Percentiles rank a stretch among this genome's conserved stretches.
Evolutionary conservation across 2,113 vertebrate species (phyloP).

Genomic region (Lampris megalopsis): DNA sequence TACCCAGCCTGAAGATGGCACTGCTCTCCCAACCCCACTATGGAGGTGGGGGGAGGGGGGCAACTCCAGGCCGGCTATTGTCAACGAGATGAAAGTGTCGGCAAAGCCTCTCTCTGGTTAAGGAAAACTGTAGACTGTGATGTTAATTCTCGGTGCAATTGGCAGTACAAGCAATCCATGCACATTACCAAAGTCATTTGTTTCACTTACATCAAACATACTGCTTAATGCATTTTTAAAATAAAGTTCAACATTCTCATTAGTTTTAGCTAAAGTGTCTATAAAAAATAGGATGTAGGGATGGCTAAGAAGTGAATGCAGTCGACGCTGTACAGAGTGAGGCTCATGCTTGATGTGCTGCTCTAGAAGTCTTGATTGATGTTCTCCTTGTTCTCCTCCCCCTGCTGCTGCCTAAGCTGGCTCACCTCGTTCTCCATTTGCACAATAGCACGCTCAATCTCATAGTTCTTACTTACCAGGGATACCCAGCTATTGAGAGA

Average conservation of each 20-base stretch:
- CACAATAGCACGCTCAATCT: conserved; percentile 96
- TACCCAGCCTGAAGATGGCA: too few relatives aligned
- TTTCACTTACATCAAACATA: neutral
- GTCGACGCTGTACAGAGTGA: neutral
- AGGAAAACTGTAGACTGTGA: too few relatives aligned
- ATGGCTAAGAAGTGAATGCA: neutral
- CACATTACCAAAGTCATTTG: neutral
- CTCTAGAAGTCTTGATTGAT: conserved; percentile 93
- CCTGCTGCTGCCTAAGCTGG: conserved; percentile 92
- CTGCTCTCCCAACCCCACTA: too few relatives aligned
- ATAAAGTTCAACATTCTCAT: neutral
- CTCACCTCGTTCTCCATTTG: conserved; percentile 94
- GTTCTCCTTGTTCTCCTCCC: conserved; percentile 98
- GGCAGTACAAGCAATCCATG: too few relatives aligned
- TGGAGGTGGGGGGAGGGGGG: too few relatives aligned
- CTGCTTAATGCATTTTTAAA: neutral
- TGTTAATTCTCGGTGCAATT: too few relatives aligned
- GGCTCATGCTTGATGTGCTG: neutral
- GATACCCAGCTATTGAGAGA: conserved; percentile 91
- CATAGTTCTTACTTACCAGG: conserved; percentile 98
- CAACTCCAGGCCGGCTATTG: too few relatives aligned
- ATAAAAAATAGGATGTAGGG: neutral
- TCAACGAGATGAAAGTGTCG: too few relatives aligned
- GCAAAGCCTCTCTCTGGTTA: too few relatives aligned
- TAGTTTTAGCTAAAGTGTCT: too few relatives aligned